phyloP scores from a whole-genome alignment of 2,113 vertebrate species.

The Cnemophilus loriae region DNA sequence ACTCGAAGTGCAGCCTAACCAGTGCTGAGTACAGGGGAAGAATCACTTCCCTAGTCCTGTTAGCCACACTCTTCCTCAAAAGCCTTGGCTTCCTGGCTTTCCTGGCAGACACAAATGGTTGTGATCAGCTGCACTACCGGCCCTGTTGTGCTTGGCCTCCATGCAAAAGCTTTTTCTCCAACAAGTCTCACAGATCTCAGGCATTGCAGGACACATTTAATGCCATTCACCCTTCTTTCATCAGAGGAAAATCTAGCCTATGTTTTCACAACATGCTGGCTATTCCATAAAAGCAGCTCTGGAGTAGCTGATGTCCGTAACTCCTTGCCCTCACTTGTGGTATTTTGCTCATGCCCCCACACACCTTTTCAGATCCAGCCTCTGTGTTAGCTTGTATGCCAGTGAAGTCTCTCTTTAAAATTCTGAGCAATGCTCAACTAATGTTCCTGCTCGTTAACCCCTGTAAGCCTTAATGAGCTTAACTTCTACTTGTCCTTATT shows the following conservation, averaged over 20 bases:
- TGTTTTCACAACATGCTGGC: not conserved
- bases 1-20: not conserved
- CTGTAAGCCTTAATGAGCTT: constrained; percentile 19
- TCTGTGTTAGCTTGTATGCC: not conserved
- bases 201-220: not conserved
- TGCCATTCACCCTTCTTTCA: not conserved
- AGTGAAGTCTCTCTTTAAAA: not conserved
- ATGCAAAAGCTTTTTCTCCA: not conserved
- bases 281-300: not conserved
- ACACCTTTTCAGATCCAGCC: not conserved
- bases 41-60: not conserved
- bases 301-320: not conserved
- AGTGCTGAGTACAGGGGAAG: not conserved
- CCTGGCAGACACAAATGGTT: not conserved
- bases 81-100: not conserved
- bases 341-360: not conserved
- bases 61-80: not conserved
- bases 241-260: not conserved
- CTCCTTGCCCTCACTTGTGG: not conserved
- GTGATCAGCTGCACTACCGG: not conserved
- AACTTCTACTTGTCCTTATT: constrained; percentile 38
- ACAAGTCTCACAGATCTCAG: not conserved
- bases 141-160: not conserved
- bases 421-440: not conserved
- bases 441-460: constrained; percentile 3